Conservation (phyloP, 2,113 vertebrate species). For the Anoplopoma fimbria region DNA sequence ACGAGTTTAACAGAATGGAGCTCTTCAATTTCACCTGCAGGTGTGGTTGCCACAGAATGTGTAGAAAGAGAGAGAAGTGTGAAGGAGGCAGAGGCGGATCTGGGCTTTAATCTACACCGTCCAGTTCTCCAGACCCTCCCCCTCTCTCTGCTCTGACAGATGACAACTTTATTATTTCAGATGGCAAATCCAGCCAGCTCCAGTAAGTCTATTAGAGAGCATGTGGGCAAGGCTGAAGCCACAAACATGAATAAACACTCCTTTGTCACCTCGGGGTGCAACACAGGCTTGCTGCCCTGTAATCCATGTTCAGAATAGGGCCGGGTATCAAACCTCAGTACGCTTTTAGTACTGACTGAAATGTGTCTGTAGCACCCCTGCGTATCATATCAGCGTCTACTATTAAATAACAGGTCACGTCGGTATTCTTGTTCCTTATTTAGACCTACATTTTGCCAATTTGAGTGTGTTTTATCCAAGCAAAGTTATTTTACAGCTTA, state of each 20-base stretch:
- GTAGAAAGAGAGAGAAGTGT: slow-evolving; percentile 50
- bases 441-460: not conserved
- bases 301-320: not conserved
- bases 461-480: not conserved
- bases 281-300: slow-evolving; percentile 12
- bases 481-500: not conserved
- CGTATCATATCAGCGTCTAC: not conserved
- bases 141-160: slow-evolving; percentile 77
- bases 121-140: slow-evolving; percentile 60
- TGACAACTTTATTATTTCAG: slow-evolving; percentile 85
- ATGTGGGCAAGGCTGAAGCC: slow-evolving; percentile 57
- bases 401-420: not conserved
- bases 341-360: slow-evolving; percentile 8
- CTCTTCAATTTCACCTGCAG: slow-evolving; percentile 68
- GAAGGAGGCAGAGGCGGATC: slow-evolving; percentile 75
- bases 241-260: slow-evolving; percentile 68
- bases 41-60: slow-evolving; percentile 42
- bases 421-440: not conserved
- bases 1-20: slow-evolving; percentile 56
- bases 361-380: not conserved
- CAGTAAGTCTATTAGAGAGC: slow-evolving; percentile 56
- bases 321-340: not conserved
- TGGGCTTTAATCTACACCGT: slow-evolving; percentile 71
- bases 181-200: slow-evolving; percentile 74
- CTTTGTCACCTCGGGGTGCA: slow-evolving; percentile 25